These are phyloP conservation scores for Metallyticus violacea DNA, from an alignment of 2,888 invertebrate species.

Conservation along the genomic window DNA sequence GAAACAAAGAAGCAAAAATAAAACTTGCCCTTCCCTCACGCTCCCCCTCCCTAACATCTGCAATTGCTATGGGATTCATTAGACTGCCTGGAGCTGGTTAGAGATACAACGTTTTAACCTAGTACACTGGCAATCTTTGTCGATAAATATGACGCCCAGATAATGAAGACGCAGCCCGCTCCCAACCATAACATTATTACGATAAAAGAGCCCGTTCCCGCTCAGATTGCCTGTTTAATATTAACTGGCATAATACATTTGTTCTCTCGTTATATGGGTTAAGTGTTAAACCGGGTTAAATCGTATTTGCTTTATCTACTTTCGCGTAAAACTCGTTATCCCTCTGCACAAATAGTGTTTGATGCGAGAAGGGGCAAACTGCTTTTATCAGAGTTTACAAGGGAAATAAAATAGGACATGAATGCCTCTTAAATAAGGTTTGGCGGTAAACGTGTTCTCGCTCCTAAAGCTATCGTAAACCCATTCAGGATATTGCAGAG, in stretches of 20 bases:
- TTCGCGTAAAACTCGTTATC: not conserved
- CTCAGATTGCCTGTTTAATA: not conserved
- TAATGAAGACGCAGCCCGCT: not conserved
- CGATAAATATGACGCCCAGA: not conserved
- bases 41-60: not conserved
- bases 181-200: not conserved
- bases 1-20: not conserved
- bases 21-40: not conserved
- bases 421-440: slow-evolving; percentile 1
- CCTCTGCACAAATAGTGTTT: slow-evolving; percentile 6
- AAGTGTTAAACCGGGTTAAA: not conserved
- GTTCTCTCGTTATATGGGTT: not conserved
- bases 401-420: slow-evolving; percentile 14
- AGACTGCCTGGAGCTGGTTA: not conserved
- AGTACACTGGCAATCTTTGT: not conserved
- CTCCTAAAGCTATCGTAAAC: not conserved
- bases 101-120: not conserved
- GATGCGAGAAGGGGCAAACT: not conserved
- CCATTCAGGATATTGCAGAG: not conserved
- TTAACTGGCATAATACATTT: not conserved
- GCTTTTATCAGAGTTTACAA: slow-evolving; percentile 15
- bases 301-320: not conserved
- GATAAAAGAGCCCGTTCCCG: not conserved
- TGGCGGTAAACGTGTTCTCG: not conserved
- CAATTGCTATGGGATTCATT: not conserved